Percentiles rank a stretch among this genome's conserved stretches.
phyloP scores from a whole-genome alignment of 2,113 vertebrate species.

The Chitala chitala region DNA sequence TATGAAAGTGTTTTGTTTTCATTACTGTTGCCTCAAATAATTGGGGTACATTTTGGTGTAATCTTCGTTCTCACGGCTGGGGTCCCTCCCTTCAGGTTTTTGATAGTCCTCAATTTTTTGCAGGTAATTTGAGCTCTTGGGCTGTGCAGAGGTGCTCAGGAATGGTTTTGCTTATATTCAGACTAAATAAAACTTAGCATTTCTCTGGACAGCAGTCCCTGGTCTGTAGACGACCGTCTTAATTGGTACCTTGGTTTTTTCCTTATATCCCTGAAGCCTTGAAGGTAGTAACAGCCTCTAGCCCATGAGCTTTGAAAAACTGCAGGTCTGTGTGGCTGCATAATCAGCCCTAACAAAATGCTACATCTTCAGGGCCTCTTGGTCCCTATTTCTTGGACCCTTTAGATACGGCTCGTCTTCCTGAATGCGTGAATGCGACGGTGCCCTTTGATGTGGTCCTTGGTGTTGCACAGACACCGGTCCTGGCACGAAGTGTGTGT shows the following conservation, averaged over 20 bases:
- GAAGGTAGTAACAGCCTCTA: not conserved
- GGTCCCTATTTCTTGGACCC: too few species aligned
- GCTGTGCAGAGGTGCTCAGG: not conserved
- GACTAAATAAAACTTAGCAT: not conserved
- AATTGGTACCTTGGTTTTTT: slow-evolving; percentile 16
- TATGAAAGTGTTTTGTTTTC: too few species aligned
- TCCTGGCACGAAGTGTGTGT: too few species aligned
- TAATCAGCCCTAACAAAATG: too few species aligned
- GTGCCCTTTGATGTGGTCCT: not conserved
- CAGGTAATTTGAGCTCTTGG: not conserved
- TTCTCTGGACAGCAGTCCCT: not conserved
- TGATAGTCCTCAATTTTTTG: too few species aligned
- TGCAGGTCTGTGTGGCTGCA: too few species aligned
- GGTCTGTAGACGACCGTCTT: not conserved
- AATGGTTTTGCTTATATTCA: not conserved
- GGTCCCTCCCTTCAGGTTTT: not conserved
- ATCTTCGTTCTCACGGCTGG: not conserved
- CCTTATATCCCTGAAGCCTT: not conserved
- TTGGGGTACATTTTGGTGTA: too few species aligned
- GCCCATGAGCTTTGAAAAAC: not conserved
- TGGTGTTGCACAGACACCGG: too few species aligned
- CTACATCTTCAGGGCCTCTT: too few species aligned
- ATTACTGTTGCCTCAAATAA: too few species aligned
- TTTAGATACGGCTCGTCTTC: not conserved
- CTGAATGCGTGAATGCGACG: not conserved